Percentiles rank a stretch among this genome's conserved stretches.
Evolutionary conservation across 2,888 invertebrate genomes (phyloP).

Genomic region (Limnephilus marmoratus): DNA sequence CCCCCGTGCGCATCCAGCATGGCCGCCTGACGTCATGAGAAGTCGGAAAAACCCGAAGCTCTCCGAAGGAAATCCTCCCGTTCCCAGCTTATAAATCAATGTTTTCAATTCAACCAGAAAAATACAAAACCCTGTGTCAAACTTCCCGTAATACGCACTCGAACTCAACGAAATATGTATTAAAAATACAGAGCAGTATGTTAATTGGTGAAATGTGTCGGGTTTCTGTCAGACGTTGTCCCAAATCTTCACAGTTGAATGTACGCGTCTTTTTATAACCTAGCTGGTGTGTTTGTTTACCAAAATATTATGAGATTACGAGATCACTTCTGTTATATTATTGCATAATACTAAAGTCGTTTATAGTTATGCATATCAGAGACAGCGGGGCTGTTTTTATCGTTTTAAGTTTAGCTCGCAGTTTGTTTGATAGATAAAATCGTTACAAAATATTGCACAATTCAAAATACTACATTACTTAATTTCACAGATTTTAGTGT

Average conservation of each 20-base stretch:
- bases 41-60: constrained; percentile 14
- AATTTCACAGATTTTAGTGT: background rate
- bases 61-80: constrained; percentile 39
- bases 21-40: constrained; percentile 33
- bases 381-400: background rate
- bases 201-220: background rate
- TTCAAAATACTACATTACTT: background rate
- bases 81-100: constrained; percentile 48
- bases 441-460: background rate
- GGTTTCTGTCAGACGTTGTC: background rate
- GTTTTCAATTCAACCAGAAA: constrained; percentile 36
- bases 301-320: constrained; percentile 29
- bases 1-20: constrained; percentile 9
- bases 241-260: background rate
- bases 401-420: background rate
- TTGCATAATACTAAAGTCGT: background rate
- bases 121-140: background rate
- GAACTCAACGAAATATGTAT: background rate
- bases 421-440: background rate
- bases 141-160: background rate
- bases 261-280: constrained; percentile 16
- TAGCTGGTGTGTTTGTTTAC: constrained; percentile 3
- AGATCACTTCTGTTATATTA: constrained; percentile 14
- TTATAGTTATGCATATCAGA: background rate
- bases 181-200: background rate